Conservation (phyloP, 2,113 vertebrate genomes). For the Forbesichthys papilliferus region DNA sequence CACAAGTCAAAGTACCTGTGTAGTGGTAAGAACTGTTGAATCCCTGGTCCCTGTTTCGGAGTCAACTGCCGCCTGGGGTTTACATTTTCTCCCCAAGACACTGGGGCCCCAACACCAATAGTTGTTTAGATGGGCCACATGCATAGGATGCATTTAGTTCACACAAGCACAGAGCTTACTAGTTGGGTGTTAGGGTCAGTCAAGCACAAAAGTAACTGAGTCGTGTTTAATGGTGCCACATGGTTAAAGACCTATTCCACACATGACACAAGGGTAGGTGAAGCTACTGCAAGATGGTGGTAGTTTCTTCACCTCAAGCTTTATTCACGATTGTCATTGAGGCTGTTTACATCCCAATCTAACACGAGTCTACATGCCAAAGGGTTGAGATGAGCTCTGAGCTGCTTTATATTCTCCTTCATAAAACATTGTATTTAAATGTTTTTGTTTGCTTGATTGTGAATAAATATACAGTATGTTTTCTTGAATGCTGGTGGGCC, state of each 20-base stretch:
- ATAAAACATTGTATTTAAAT: not conserved
- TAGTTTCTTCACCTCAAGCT: conserved; percentile 2
- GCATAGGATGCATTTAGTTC: too few species aligned
- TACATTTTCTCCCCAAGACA: too few species aligned
- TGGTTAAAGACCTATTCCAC: conserved; percentile 50
- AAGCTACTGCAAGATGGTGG: conserved; percentile 9
- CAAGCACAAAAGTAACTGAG: conserved; percentile 66
- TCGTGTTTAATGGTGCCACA: conserved; percentile 55
- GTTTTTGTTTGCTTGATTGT: conserved; percentile 14
- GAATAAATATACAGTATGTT: conserved; percentile 21
- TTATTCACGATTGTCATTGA: not conserved
- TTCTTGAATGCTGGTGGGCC: not conserved
- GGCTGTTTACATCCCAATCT: not conserved
- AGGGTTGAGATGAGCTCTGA: conserved; percentile 21
- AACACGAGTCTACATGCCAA: not conserved
- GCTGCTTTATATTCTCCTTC: conserved; percentile 10
- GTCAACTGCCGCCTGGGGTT: too few species aligned
- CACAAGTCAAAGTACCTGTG: too few species aligned
- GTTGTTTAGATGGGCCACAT: too few species aligned
- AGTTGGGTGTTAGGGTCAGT: conserved; percentile 39
- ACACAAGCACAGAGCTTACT: conserved; percentile 43
- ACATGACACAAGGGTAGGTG: too few species aligned
- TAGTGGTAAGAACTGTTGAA: too few species aligned
- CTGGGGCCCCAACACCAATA: too few species aligned
- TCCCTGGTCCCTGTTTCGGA: too few species aligned